Percentiles rank a stretch among this genome's conserved stretches.
Conservation (phyloP, 2,797 vertebrate species). For the Sphaeramia orbicularis region DNA sequence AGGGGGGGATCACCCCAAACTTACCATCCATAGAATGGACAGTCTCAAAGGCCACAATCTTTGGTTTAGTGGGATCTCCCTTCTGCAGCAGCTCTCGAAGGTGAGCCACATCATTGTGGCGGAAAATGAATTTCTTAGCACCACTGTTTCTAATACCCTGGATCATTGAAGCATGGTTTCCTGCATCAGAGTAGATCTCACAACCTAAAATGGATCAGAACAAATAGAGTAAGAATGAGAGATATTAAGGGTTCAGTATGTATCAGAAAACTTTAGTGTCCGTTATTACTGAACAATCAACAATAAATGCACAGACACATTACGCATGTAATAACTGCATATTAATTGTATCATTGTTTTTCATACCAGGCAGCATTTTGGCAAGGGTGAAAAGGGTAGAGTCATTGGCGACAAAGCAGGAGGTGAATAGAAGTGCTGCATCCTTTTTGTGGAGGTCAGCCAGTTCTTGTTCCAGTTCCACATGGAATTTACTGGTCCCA, state of each 20-base stretch:
- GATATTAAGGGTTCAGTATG: too few species aligned
- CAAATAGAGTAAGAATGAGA: too few species aligned
- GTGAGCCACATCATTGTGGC: constrained; percentile 90
- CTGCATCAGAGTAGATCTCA: constrained; percentile 94
- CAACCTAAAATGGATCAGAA: constrained; percentile 81
- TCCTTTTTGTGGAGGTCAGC: constrained; percentile 94
- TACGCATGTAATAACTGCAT: too few species aligned
- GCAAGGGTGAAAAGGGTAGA: constrained; percentile 95
- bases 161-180: constrained; percentile 96
- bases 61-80: constrained; percentile 88
- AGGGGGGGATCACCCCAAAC: too few species aligned
- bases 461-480: constrained; percentile 91
- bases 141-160: constrained; percentile 94
- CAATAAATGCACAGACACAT: too few species aligned
- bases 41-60: constrained; percentile 96
- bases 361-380: constrained; percentile 91
- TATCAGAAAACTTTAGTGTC: not conserved
- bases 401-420: constrained; percentile 96
- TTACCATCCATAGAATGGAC: constrained; percentile 97
- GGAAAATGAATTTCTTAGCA: constrained; percentile 93
- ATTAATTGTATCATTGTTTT: too few species aligned
- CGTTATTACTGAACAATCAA: too few species aligned
- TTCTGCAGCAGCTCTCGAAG: constrained; percentile 88
- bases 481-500: constrained; percentile 94
- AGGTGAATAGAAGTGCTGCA: constrained; percentile 92